Evolutionary conservation across 2,888 invertebrate genomes (phyloP).

Genomic region (Mythimna pallens): DNA sequence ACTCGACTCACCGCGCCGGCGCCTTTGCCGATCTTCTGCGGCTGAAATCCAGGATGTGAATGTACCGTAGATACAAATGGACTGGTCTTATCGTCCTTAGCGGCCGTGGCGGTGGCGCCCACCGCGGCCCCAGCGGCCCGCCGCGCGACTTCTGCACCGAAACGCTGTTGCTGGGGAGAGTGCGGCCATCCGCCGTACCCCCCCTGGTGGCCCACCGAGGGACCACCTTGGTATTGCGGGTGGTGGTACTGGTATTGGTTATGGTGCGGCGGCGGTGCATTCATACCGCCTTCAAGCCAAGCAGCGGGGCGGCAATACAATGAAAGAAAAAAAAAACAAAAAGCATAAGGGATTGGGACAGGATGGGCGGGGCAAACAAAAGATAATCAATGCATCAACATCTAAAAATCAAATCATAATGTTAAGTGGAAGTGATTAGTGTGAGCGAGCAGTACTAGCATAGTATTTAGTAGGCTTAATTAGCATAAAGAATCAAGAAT

Average conservation of each 20-base stretch:
- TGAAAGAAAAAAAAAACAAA: slow-evolving; percentile 88
- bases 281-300: slow-evolving; percentile 91
- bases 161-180: slow-evolving; percentile 85
- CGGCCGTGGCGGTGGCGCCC: slow-evolving; percentile 70
- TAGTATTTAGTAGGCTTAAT: slow-evolving; percentile 83
- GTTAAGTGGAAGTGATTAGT: slow-evolving; percentile 78
- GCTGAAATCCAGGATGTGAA: slow-evolving; percentile 97
- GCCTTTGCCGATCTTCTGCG: slow-evolving; percentile 97
- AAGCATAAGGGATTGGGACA: slow-evolving; percentile 88
- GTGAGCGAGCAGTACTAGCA: slow-evolving; percentile 79
- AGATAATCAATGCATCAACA: slow-evolving; percentile 78
- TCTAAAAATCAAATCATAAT: slow-evolving; percentile 69
- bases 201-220: slow-evolving; percentile 78
- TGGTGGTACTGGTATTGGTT: slow-evolving; percentile 90
- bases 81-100: slow-evolving; percentile 93
- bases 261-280: slow-evolving; percentile 90
- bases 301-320: slow-evolving; percentile 90
- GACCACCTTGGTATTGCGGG: slow-evolving; percentile 88
- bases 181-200: slow-evolving; percentile 74
- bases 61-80: slow-evolving; percentile 97
- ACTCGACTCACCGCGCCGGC: slow-evolving; percentile 87
- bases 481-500: slow-evolving; percentile 66
- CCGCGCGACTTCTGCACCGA: slow-evolving; percentile 88
- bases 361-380: slow-evolving; percentile 81
- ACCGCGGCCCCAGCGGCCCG: slow-evolving; percentile 75